These are phyloP conservation scores for Steinernema carpocapsae DNA, from an alignment of 2,888 invertebrate species.

Conservation along the genomic window DNA sequence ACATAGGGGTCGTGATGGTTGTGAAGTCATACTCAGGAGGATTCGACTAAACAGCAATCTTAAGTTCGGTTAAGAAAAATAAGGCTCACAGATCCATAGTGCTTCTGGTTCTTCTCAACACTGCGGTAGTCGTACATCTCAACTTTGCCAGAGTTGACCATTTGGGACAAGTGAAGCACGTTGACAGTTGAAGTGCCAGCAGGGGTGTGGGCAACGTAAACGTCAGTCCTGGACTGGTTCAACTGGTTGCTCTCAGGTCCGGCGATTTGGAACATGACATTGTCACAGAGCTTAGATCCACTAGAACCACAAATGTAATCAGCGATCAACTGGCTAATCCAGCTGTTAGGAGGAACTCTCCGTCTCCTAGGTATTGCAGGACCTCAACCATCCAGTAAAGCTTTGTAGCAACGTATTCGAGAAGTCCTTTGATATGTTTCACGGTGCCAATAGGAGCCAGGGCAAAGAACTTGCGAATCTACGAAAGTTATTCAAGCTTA, in stretches of 20 bases:
- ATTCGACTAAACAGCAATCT: not conserved
- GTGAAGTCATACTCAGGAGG: slow-evolving; percentile 39
- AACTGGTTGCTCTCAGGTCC: slow-evolving; percentile 29
- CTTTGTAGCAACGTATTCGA: slow-evolving; percentile 47
- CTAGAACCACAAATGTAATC: slow-evolving; percentile 3
- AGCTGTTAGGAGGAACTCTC: slow-evolving; percentile 36
- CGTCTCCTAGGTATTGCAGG: slow-evolving; percentile 39
- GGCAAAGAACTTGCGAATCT: slow-evolving; percentile 54
- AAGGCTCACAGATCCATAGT: slow-evolving; percentile 38
- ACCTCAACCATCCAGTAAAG: slow-evolving; percentile 47
- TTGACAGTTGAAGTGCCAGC: slow-evolving; percentile 38
- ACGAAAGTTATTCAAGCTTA: slow-evolving; percentile 16
- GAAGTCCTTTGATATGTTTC: slow-evolving; percentile 58
- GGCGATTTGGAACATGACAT: slow-evolving; percentile 31
- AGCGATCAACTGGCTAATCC: slow-evolving; percentile 38
- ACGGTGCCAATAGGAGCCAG: slow-evolving; percentile 61
- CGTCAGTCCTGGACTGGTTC: slow-evolving; percentile 48
- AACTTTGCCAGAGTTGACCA: slow-evolving; percentile 42
- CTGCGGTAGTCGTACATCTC: slow-evolving; percentile 38
- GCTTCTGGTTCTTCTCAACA: slow-evolving; percentile 34
- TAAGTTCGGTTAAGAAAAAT: too few relatives aligned
- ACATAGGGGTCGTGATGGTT: slow-evolving; percentile 20
- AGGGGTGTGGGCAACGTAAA: slow-evolving; percentile 34
- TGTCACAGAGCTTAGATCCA: slow-evolving; percentile 6
- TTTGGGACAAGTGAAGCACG: slow-evolving; percentile 38